Base-by-base conservation (phyloP, 2,797 vertebrate genomes). In the Aphelocoma californica region DNA sequence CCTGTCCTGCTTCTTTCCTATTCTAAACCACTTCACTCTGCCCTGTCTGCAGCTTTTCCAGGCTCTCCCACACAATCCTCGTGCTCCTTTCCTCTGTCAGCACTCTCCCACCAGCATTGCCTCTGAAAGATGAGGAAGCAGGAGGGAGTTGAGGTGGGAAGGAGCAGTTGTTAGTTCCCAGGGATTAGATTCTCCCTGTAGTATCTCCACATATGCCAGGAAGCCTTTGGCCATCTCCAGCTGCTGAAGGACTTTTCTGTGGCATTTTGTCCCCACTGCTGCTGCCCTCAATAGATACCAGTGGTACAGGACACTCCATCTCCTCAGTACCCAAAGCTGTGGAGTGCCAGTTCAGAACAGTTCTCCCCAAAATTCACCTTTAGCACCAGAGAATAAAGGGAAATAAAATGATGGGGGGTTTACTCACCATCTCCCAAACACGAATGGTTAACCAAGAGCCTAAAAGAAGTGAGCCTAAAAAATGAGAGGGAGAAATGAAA, bases 121-220 rank as follows among this genome's bases (percentile, higher is more conserved):
- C 34, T 92, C 44, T 71, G 72, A 31, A 77, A 32, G 57, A 36
- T 1, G 10, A 73, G 47, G 62, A 44, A 38, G 40, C 28, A 21
- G 66, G 58, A 92, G 74, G 71, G 38, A 28, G 23, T 5, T 66
- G 62, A 44, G 45, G 23, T 70, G 57, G 53, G 71, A 74, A 31
- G 86, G 65, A 90, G 75, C 28, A 56, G 20, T 3, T 56, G 19
- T 31, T 47, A 19, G 8, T 31, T 53, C 42, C 45, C 50, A 51
- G n/a, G 34, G 58, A 9, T 77, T 60, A 14, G 19, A 17, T 48
- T 21, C 17, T 74, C 26, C 34, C 16, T 56, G 26, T 40, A 17
- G 1, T 16, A 44, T 44, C 60, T 66, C 75, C 48, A 31, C 2
- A 0, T 2, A 2, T 9, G 19, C 50, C 1, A 2, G 70, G 47